phyloP scores from a whole-genome alignment of 2,797 vertebrate species.

The Triplophysa yarkandensis region DNA sequence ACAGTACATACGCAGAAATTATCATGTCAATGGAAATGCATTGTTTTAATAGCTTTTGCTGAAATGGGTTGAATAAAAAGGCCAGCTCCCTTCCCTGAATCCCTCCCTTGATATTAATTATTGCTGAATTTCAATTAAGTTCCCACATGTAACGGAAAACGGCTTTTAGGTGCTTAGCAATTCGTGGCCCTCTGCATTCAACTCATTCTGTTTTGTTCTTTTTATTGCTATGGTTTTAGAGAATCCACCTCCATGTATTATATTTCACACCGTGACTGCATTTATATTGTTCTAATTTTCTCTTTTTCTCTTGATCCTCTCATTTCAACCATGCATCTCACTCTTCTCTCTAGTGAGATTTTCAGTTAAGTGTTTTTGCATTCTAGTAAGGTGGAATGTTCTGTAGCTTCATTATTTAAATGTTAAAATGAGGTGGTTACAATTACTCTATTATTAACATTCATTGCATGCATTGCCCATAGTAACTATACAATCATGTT shows the following conservation, averaged over 20 bases:
- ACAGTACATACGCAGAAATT: slow-evolving; percentile 45
- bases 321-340: slow-evolving; percentile 67
- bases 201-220: slow-evolving; percentile 63
- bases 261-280: slow-evolving; percentile 43
- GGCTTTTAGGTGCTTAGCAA: slow-evolving; percentile 65
- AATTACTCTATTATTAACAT: slow-evolving; percentile 87
- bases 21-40: slow-evolving; percentile 51
- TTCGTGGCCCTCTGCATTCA: slow-evolving; percentile 40
- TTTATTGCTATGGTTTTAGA: slow-evolving; percentile 86
- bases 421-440: slow-evolving; percentile 82
- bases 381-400: slow-evolving; percentile 88
- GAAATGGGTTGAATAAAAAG: slow-evolving; percentile 57
- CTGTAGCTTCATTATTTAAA: slow-evolving; percentile 84
- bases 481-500: slow-evolving; percentile 78
- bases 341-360: slow-evolving; percentile 80
- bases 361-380: slow-evolving; percentile 86
- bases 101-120: slow-evolving; percentile 68
- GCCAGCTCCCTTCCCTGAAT: slow-evolving; percentile 66
- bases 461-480: slow-evolving; percentile 79
- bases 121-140: slow-evolving; percentile 83
- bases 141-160: slow-evolving; percentile 69
- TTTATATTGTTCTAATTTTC: slow-evolving; percentile 55
- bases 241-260: slow-evolving; percentile 68
- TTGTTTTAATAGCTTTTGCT: slow-evolving; percentile 53
- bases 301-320: slow-evolving; percentile 51